Percentiles rank a stretch among this genome's conserved stretches.
phyloP scores from a whole-genome alignment of 2,113 vertebrate genomes.

The Anguilla rostrata region DNA sequence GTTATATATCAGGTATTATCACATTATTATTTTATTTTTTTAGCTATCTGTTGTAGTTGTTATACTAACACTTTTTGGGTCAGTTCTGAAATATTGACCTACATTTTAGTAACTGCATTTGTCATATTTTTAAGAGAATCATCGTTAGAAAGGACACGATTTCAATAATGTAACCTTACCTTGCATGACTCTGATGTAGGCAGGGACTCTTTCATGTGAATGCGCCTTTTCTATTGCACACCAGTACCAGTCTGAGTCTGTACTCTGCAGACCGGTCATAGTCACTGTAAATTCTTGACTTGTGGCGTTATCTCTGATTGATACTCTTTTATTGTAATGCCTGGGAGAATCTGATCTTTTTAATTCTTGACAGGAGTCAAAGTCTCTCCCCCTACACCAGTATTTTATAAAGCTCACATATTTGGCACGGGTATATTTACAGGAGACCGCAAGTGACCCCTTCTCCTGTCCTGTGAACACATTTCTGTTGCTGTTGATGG shows the following conservation, averaged over 20 bases:
- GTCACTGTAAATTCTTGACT: not conserved
- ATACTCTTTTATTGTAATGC: not conserved
- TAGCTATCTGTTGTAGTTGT: too few species aligned
- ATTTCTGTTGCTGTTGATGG: not conserved
- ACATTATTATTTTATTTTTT: too few species aligned
- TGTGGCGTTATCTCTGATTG: not conserved
- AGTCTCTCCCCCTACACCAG: conserved; percentile 7
- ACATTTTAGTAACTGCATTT: not conserved
- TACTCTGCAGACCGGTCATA: not conserved
- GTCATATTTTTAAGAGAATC: not conserved
- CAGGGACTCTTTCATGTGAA: not conserved
- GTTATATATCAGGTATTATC: too few species aligned
- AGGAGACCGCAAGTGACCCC: not conserved
- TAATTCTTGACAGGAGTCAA: not conserved
- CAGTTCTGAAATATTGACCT: not conserved
- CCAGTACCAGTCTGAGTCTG: conserved; percentile 13
- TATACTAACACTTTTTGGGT: too few species aligned
- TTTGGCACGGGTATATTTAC: not conserved
- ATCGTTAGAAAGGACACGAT: not conserved
- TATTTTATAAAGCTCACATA: not conserved
- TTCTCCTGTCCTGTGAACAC: not conserved
- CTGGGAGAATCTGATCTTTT: not conserved
- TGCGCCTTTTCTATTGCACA: not conserved
- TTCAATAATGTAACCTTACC: not conserved
- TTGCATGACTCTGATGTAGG: not conserved